Percentiles rank a stretch among this genome's conserved stretches.
Conservation (phyloP, 2,797 vertebrate species). For the Chelonia mydas region DNA sequence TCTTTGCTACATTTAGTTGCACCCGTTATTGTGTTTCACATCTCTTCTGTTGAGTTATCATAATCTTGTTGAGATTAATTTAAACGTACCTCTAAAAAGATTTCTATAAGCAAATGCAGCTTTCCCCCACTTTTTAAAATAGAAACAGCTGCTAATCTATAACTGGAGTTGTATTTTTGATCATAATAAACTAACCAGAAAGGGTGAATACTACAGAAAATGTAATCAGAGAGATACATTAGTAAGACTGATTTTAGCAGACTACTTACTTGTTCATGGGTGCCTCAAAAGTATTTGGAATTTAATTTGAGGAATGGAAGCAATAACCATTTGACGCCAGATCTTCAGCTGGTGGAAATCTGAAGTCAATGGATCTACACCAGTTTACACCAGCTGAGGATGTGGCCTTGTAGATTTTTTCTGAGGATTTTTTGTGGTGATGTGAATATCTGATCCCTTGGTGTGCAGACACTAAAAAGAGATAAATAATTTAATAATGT, state of each 20-base stretch:
- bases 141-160: constrained; percentile 2
- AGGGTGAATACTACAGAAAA: not conserved
- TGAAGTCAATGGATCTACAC: accelerated
- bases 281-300: not conserved
- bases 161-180: constrained; percentile 11
- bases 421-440: not conserved
- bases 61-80: constrained; percentile 27
- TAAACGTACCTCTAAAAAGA: not conserved
- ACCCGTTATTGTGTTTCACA: constrained; percentile 32
- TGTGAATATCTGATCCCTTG: not conserved
- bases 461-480: not conserved
- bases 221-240: constrained; percentile 1
- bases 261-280: constrained; percentile 17
- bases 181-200: constrained; percentile 17
- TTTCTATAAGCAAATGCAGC: not conserved
- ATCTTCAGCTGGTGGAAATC: not conserved
- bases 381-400: not conserved
- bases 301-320: constrained; percentile 18
- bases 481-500: not conserved
- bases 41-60: not conserved
- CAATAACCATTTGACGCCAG: not conserved
- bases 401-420: not conserved
- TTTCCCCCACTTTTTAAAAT: not conserved
- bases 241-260: not conserved
- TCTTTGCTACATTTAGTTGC: constrained; percentile 24